These are phyloP conservation scores for Clunio marinus DNA, from an alignment of 2,888 invertebrate species.

Conservation along the genomic window DNA sequence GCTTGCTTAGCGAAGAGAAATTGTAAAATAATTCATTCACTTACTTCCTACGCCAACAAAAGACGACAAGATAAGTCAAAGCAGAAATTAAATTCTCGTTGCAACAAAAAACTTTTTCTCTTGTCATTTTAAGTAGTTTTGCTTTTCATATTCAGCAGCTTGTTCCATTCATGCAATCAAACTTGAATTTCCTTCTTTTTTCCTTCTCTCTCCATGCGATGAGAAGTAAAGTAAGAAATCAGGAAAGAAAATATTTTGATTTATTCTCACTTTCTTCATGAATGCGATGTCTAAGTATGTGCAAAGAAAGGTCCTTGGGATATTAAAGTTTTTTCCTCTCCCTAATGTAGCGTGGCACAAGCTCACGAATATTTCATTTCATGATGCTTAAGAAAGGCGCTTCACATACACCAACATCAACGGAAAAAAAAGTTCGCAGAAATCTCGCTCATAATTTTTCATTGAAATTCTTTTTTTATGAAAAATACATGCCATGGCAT, in stretches of 20 bases:
- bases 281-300: background rate
- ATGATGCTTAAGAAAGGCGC: background rate
- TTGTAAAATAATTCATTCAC: background rate
- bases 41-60: background rate
- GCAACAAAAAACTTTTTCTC: background rate
- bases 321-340: background rate
- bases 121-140: background rate
- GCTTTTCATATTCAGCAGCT: background rate
- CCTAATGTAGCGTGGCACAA: too few relatives aligned
- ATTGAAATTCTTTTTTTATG: background rate
- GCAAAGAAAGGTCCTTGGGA: background rate
- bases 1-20: too few relatives aligned
- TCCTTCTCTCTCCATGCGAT: too few relatives aligned
- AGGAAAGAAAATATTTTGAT: background rate
- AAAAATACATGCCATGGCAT: background rate
- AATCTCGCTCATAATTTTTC: background rate
- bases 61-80: background rate
- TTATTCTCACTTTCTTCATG: too few relatives aligned
- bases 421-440: too few relatives aligned
- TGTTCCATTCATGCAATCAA: constrained; percentile 10
- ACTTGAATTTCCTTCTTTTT: background rate
- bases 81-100: background rate
- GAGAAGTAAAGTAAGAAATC: background rate
- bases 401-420: too few relatives aligned
- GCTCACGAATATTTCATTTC: background rate